These are phyloP conservation scores for Cryptus viduatorius DNA, from an alignment of 2,888 invertebrate species.

Conservation along the genomic window DNA sequence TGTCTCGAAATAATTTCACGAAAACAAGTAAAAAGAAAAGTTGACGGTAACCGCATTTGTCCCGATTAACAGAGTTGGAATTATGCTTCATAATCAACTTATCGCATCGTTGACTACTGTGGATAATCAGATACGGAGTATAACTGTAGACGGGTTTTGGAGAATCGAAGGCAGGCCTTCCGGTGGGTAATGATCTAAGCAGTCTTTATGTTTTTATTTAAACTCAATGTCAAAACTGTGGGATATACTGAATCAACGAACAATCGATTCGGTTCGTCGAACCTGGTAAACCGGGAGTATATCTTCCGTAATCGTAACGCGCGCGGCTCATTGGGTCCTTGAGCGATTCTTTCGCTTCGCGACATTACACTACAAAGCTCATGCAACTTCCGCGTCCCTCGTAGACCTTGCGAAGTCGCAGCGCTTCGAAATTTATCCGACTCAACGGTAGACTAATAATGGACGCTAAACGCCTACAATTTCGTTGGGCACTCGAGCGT, in stretches of 20 bases:
- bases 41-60: not conserved
- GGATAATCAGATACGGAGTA: not conserved
- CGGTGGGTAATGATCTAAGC: not conserved
- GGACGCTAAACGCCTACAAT: constrained; percentile 72
- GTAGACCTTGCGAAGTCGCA: not conserved
- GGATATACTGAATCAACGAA: not conserved
- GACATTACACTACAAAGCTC: constrained; percentile 17
- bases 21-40: not conserved
- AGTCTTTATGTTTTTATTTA: not conserved
- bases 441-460: constrained; percentile 72
- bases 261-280: constrained; percentile 4
- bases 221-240: not conserved
- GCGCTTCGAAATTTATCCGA: constrained; percentile 63
- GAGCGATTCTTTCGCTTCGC: not conserved
- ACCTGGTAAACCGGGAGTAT: not conserved
- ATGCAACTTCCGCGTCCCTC: constrained; percentile 18
- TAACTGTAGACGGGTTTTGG: not conserved
- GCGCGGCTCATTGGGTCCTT: not conserved
- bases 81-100: not conserved
- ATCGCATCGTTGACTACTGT: not conserved
- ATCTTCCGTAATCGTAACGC: not conserved
- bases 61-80: not conserved
- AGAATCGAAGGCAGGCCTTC: not conserved
- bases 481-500: constrained; percentile 67
- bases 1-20: too few species aligned